Evolutionary conservation across 2,113 vertebrate genomes (phyloP), one percentile per base, ranked within the genome.

Genomic region (Leptocoma aspasia): DNA sequence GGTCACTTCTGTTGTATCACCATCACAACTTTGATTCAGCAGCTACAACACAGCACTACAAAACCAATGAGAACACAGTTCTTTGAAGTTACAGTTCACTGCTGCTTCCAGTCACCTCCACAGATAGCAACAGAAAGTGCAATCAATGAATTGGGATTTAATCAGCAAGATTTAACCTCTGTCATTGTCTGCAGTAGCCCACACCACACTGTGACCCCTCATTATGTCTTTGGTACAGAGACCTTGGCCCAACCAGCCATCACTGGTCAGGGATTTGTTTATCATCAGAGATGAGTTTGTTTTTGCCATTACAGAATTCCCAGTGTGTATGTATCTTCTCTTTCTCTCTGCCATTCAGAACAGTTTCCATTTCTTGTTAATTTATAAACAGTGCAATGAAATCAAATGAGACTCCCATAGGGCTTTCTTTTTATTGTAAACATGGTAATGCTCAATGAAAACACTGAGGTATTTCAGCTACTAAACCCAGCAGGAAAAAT

Each of bases 111-210:
- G 57, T 66, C 64, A 24, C 77, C 89, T 92, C 70, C 65, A 83
- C 35, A 82, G 65, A 87, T 22, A 84, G 60, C 59, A 72, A 57
- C 76, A 80, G 88, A 82, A 95, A 77, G 53, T 70, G 31, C 35
- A 82, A 86, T 88, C 90, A 82, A 88, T 94, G 79, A 89, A 86
- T 21, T 87, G 82, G 59, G 73, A 91, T 92, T 96, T 95, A 61
- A 95, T 94, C 90, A 92, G 39, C 41, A 84, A 47, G 63, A 45
- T 61, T 91, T 92, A 91, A 92, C 91, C 42, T 66, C 81, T 79
- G 71, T 37, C 68, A 70, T 14, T 2, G 0, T 61, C 52, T 64
- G 56, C 21, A 78, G 77, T 27, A 69, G 54, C 1, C 4, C 72
- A 89, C 66, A 61, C 56, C 42, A 33, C 7, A 5, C 45, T 0